Evolutionary conservation across 23 tunicate genomes (phyloP).

Genomic region (Halocynthia aurantium): DNA sequence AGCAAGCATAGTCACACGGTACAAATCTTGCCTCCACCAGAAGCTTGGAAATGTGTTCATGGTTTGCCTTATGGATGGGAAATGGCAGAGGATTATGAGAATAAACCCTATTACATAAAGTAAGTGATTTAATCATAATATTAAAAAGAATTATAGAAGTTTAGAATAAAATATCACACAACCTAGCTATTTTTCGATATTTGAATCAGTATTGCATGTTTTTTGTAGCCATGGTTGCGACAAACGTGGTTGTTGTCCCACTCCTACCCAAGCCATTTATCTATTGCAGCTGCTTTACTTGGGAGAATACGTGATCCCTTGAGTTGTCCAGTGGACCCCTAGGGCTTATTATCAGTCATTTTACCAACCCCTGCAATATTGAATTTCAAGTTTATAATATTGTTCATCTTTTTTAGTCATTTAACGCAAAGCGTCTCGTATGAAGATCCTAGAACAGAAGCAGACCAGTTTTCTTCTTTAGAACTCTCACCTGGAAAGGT

Average conservation of each 20-base stretch:
- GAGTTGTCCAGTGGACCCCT: no score
- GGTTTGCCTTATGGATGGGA: slow-evolving; percentile 79
- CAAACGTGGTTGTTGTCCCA: no score
- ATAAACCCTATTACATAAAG: slow-evolving; percentile 63
- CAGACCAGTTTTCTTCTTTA: slow-evolving; percentile 1
- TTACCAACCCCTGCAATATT: no score
- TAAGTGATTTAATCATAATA: not conserved
- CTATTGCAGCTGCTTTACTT: no score
- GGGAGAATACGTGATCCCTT: no score
- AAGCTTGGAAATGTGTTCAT: slow-evolving; percentile 51
- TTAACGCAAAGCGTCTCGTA: slow-evolving; percentile 58
- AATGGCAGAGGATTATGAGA: slow-evolving; percentile 45
- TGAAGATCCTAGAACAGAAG: slow-evolving; percentile 58
- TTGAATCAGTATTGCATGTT: no score
- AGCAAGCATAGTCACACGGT: slow-evolving; percentile 55
- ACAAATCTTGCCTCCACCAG: slow-evolving; percentile 77
- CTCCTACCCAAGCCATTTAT: no score
- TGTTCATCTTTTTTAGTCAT: slow-evolving; percentile 32
- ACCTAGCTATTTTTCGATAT: not conserved
- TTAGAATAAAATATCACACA: not conserved
- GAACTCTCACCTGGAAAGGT: not conserved
- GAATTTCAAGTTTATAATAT: no score
- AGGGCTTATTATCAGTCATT: no score
- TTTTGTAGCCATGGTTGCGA: no score
- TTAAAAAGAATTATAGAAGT: not conserved